Evolutionary conservation across 2,888 invertebrate species (phyloP).

Genomic region (Melieria crassipennis): DNA sequence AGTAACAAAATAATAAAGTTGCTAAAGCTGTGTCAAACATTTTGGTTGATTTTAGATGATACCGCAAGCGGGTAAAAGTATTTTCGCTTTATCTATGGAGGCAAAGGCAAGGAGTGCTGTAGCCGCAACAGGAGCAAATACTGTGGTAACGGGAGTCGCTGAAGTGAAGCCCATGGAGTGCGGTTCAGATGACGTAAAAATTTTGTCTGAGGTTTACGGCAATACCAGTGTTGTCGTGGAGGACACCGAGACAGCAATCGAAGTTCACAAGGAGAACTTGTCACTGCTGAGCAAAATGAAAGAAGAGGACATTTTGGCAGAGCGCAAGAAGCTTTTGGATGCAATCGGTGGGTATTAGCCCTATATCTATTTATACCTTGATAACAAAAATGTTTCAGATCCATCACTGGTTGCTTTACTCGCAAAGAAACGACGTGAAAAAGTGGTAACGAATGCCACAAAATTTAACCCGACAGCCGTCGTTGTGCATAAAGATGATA

Average conservation of each 20-base stretch:
- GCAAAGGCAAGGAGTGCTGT: slow-evolving; percentile 32
- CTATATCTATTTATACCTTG: neutral
- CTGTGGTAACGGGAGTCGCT: neutral
- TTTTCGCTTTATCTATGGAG: slow-evolving; percentile 68
- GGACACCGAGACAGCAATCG: slow-evolving; percentile 67
- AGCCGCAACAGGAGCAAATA: too few relatives aligned
- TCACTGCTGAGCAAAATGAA: slow-evolving; percentile 75
- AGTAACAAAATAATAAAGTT: neutral
- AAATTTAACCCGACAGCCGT: neutral
- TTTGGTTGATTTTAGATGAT: neutral
- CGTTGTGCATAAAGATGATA: slow-evolving; percentile 20
- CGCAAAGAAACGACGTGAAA: slow-evolving; percentile 47
- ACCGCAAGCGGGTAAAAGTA: slow-evolving; percentile 64
- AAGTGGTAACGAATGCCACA: slow-evolving; percentile 15
- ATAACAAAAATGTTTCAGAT: slow-evolving; percentile 45
- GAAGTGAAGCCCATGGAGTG: slow-evolving; percentile 40
- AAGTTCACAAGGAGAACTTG: slow-evolving; percentile 81
- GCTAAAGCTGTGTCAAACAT: too few relatives aligned
- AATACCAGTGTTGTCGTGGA: slow-evolving; percentile 57
- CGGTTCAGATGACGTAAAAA: slow-evolving; percentile 24
- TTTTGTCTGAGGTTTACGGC: slow-evolving; percentile 39
- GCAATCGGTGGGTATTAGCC: slow-evolving; percentile 53
- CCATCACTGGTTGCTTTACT: slow-evolving; percentile 55
- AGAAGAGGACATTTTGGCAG: slow-evolving; percentile 78
- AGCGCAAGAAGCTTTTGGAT: slow-evolving; percentile 75